Conservation (phyloP, 2,888 invertebrate genomes). For the Trichopoda pennipes region DNA sequence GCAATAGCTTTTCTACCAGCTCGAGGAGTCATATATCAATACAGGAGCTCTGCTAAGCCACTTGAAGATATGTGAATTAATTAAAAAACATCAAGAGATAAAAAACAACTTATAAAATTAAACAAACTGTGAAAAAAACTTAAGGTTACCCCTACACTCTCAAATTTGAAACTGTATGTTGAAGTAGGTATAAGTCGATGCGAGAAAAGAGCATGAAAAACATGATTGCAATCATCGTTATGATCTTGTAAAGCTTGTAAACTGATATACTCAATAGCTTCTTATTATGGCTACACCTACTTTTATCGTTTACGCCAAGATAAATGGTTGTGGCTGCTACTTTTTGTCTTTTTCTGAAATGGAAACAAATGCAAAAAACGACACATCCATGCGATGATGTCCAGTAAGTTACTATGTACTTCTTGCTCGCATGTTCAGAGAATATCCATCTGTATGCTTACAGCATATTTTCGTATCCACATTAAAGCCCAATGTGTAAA, state of each 20-base stretch:
- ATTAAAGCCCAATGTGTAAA: not conserved
- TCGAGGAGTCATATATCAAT: constrained; percentile 61
- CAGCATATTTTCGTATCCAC: not conserved
- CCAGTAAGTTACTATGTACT: constrained; percentile 1
- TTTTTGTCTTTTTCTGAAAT: constrained; percentile 5
- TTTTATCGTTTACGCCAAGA: constrained; percentile 39
- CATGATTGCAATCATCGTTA: constrained; percentile 62
- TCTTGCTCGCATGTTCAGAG: constrained; percentile 10
- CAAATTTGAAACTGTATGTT: not conserved
- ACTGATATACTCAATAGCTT: constrained; percentile 69
- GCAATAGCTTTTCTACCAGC: constrained; percentile 36
- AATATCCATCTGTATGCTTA: not conserved
- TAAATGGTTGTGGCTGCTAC: constrained; percentile 29
- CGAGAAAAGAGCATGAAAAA: constrained; percentile 10
- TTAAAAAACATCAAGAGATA: constrained; percentile 64
- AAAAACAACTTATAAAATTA: constrained; percentile 6
- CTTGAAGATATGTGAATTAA: constrained; percentile 71
- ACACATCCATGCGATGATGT: constrained; percentile 25
- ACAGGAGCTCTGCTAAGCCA: constrained; percentile 62
- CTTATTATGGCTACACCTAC: constrained; percentile 64
- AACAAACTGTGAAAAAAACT: constrained; percentile 35
- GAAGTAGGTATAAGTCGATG: constrained; percentile 4
- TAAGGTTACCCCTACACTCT: constrained; percentile 2
- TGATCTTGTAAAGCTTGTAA: constrained; percentile 68
- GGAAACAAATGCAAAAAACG: constrained; percentile 12